These are phyloP conservation scores for Lethrus apterus DNA, from an alignment of 1,140 invertebrate genomes.

Conservation along the genomic window DNA sequence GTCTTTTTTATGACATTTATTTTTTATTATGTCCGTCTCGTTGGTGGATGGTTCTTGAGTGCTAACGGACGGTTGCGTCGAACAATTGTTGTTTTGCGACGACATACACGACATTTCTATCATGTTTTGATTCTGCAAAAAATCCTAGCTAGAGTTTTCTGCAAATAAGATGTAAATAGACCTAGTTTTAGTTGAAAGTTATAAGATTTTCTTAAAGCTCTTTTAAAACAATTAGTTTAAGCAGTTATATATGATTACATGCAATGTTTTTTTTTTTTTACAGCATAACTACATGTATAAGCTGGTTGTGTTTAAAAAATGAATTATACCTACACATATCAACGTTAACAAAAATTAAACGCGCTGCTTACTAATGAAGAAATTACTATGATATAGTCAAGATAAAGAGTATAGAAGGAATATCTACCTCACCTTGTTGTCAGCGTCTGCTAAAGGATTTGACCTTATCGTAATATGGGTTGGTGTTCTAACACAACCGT, in stretches of 20 bases:
- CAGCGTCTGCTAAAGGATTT: conserved; percentile 59
- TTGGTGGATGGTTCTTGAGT: conserved; percentile 17
- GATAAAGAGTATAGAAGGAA: conserved; percentile 21
- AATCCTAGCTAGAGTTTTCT: conserved; percentile 40
- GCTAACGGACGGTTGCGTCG: conserved; percentile 26
- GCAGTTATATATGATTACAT: not conserved
- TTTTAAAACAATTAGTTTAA: conserved; percentile 6
- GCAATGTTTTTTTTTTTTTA: conserved; percentile 2
- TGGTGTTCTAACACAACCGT: conserved; percentile 50
- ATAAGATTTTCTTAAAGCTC: conserved; percentile 10
- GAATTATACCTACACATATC: not conserved
- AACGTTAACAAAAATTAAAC: not conserved
- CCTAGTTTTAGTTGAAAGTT: conserved; percentile 41
- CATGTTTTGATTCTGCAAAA: conserved; percentile 42
- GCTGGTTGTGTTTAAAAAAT: not conserved
- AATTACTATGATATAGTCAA: conserved; percentile 5
- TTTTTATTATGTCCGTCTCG: too few relatives aligned
- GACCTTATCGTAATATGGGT: conserved; percentile 62
- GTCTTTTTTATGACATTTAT: conserved; percentile 14
- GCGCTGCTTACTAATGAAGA: conserved; percentile 8
- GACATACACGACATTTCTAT: conserved; percentile 56
- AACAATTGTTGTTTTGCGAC: conserved; percentile 53
- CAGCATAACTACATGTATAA: not conserved
- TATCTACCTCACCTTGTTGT: conserved; percentile 49
- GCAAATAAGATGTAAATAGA: conserved; percentile 42